Conservation (phyloP, 2,797 vertebrate genomes). For the Esox masquinongy region DNA sequence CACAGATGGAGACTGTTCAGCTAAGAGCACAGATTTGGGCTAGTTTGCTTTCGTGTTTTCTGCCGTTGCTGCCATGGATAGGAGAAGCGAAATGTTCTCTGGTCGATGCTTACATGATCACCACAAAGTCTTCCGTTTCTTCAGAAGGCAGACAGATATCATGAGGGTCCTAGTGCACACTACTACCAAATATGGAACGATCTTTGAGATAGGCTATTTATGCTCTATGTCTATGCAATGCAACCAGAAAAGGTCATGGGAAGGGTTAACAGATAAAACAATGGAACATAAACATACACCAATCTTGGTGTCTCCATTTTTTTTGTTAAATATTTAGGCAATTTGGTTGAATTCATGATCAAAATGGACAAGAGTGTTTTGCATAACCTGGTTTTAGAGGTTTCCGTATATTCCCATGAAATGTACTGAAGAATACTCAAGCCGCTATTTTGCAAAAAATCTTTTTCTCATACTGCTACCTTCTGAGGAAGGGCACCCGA, state of each 20-base stretch:
- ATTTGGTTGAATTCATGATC: slow-evolving; percentile 1
- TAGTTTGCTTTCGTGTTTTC: slow-evolving; percentile 63
- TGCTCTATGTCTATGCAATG: neutral
- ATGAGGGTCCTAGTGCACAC: slow-evolving; percentile 10
- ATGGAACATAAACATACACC: neutral
- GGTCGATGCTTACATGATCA: slow-evolving; percentile 52
- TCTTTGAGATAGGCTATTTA: slow-evolving; percentile 5
- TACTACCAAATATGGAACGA: slow-evolving; percentile 32
- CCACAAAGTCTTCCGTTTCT: slow-evolving; percentile 32
- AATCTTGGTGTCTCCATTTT: neutral
- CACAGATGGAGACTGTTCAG: slow-evolving; percentile 79
- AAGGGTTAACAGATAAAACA: neutral
- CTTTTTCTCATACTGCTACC: too few relatives aligned
- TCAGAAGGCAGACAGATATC: slow-evolving; percentile 20
- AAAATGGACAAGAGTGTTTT: too few relatives aligned
- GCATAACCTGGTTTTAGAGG: too few relatives aligned
- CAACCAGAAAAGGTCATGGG: neutral
- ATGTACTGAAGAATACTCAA: too few relatives aligned
- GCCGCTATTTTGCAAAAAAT: too few relatives aligned
- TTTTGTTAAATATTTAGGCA: neutral
- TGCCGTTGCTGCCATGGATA: slow-evolving; percentile 67
- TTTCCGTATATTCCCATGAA: too few relatives aligned
- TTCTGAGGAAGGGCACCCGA: too few relatives aligned
- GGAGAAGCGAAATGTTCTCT: slow-evolving; percentile 65
- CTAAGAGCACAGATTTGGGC: slow-evolving; percentile 70